Evolutionary conservation across 2,113 vertebrate species (phyloP).

Genomic region (Sinocyclocheilus maitianheensis): DNA sequence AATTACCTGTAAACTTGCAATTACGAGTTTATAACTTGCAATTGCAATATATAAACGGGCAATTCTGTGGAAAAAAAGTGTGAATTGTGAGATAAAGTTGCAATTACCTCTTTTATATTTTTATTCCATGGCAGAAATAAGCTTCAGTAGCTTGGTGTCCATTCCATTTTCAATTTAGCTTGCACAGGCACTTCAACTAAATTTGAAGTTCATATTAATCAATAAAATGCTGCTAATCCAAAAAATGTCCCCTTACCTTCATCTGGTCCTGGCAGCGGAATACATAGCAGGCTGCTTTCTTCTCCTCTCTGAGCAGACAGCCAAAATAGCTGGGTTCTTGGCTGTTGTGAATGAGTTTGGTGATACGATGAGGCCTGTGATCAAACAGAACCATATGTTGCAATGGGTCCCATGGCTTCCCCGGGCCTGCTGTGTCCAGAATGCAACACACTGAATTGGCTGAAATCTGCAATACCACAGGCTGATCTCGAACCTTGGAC

Average conservation of each 20-base stretch:
- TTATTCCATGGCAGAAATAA: no score
- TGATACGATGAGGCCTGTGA: constrained; percentile 84
- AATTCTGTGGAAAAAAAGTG: no score
- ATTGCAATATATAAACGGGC: no score
- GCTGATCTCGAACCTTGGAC: constrained; percentile 53
- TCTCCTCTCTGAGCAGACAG: constrained; percentile 81
- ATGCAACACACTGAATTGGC: constrained; percentile 79
- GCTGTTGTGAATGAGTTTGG: constrained; percentile 93
- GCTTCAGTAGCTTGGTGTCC: neutral
- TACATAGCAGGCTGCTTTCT: constrained; percentile 83
- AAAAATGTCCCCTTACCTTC: constrained; percentile 79
- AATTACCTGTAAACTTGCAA: no score
- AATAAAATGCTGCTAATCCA: neutral
- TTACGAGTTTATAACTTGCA: no score
- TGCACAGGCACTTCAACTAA: neutral
- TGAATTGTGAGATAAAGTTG: no score
- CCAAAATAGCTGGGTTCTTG: constrained; percentile 89
- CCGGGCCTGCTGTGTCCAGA: constrained; percentile 68
- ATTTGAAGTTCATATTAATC: neutral
- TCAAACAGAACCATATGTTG: constrained; percentile 84
- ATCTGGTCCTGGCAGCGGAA: constrained; percentile 88
- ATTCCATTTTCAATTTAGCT: neutral
- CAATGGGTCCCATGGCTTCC: constrained; percentile 84
- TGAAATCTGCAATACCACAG: constrained; percentile 80
- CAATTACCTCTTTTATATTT: no score